Evolutionary conservation across 2,113 vertebrate species (phyloP).

Genomic region (Morone chrysops): DNA sequence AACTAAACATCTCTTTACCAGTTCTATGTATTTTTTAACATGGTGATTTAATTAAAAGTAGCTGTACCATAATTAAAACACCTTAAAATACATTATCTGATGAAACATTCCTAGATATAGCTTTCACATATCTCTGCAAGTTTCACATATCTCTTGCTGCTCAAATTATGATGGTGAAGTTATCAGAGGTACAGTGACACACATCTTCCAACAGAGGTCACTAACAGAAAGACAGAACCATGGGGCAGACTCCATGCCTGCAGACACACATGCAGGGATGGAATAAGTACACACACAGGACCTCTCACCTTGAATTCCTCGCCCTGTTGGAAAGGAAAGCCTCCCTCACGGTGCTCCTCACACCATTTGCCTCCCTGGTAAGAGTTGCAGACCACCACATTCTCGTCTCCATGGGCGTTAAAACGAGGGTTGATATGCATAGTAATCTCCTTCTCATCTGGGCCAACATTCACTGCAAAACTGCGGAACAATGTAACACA

Average conservation of each 20-base stretch:
- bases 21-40: neutral
- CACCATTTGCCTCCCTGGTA: constrained; percentile 79
- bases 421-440: constrained; percentile 84
- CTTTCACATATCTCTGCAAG: neutral
- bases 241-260: neutral
- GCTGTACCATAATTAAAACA: too few relatives aligned
- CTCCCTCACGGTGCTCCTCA: constrained; percentile 69
- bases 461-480: constrained; percentile 81
- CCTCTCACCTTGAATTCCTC: constrained; percentile 79
- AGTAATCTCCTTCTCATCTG: constrained; percentile 68
- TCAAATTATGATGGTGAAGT: neutral
- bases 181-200: neutral
- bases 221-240: neutral
- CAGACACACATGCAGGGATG: neutral
- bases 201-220: constrained; percentile 35
- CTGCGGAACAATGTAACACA: constrained; percentile 52
- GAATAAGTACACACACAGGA: neutral
- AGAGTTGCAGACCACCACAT: constrained; percentile 82
- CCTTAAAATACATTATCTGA: too few relatives aligned
- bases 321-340: constrained; percentile 81
- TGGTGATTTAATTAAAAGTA: neutral
- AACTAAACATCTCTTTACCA: neutral
- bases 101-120: neutral
- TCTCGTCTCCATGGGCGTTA: constrained; percentile 78
- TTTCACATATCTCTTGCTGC: neutral